Evolutionary conservation across 2,888 invertebrate genomes (phyloP), one percentile per base, ranked within the genome.

Genomic region (Cylindroiulus punctatus): DNA sequence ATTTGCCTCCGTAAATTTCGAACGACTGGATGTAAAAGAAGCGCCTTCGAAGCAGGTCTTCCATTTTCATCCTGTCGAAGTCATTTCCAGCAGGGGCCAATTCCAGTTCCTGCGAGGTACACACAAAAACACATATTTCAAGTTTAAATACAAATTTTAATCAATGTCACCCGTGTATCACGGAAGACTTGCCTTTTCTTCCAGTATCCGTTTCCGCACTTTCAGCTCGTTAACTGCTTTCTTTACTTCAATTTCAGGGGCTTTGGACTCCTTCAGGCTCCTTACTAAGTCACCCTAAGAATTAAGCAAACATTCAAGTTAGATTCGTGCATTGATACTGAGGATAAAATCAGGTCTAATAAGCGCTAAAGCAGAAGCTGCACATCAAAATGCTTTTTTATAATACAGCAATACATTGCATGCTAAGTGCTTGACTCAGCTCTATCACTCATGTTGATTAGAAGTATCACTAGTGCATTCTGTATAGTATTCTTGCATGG

Each of bases 21-120:
- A 99, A 99, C 0, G 98, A 98, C 90, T 98, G 98, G 91, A 99
- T 99, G 91, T 95, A 98, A 91, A 99, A 99, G 91, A 99, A 99
- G 88, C 98, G 93, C 88, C 99, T 94, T 90, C 98, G 99, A 65
- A 99, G 93, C 5, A 99, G 93, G 92, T 99, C 99, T 91, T 99
- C 99, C 96, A 99, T 96, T 92, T 96, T 96, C 0, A 96, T 93
- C 84, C 98, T 93, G 91, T 99, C 98, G 91, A 99, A 97, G 17
- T 88, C 85, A 89, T 89, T 87, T 89, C 90, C 86, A 88, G 89
- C 8, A 12, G 91, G 95, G 3, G 95, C 93, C 81, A 99, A 92
- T 85, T 95, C 94, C 44, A 98, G 91, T 92, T 98, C 98, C 91
- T 92, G 88, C 5, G 89, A 87, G 30, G 10, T 22, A 17, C 7